Evolutionary conservation across 2,888 invertebrate genomes (phyloP).

Genomic region (Ceratothoa steindachneri): DNA sequence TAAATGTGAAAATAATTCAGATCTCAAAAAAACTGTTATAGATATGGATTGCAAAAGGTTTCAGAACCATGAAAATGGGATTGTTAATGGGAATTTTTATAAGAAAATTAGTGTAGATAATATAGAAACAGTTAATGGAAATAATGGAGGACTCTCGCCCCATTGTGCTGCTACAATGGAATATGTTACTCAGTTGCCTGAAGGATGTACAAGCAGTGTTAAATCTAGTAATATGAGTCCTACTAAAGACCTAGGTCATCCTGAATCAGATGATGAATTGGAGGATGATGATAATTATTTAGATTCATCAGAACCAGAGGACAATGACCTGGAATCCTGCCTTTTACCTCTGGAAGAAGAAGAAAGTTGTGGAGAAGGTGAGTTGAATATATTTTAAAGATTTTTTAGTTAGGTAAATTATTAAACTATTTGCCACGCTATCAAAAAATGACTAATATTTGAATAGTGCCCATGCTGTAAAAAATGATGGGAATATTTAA

Average conservation of each 20-base stretch:
- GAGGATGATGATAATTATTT: constrained; percentile 47
- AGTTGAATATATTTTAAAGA: too few relatives aligned
- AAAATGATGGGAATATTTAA: too few relatives aligned
- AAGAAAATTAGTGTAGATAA: constrained; percentile 19
- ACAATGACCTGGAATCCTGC: constrained; percentile 29
- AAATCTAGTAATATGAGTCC: constrained; percentile 5
- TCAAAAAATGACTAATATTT: too few relatives aligned
- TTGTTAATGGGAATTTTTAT: constrained; percentile 21
- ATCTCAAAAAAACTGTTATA: neutral
- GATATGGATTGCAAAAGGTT: constrained; percentile 7
- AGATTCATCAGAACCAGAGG: constrained; percentile 44
- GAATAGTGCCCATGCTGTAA: too few relatives aligned
- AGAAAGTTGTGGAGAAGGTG: constrained; percentile 47
- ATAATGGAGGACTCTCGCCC: constrained; percentile 32
- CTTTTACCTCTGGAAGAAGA: constrained; percentile 35
- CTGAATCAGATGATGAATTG: constrained; percentile 32
- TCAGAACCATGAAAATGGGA: neutral
- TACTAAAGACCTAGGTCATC: neutral
- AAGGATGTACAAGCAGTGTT: constrained; percentile 31
- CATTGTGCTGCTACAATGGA: constrained; percentile 44
- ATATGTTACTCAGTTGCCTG: constrained; percentile 44
- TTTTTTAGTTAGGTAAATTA: too few relatives aligned
- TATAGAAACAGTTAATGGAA: constrained; percentile 10
- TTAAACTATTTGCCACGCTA: too few relatives aligned
- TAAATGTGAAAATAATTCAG: neutral